Conservation (phyloP, 2,797 vertebrate genomes). For the Menidia menidia region DNA sequence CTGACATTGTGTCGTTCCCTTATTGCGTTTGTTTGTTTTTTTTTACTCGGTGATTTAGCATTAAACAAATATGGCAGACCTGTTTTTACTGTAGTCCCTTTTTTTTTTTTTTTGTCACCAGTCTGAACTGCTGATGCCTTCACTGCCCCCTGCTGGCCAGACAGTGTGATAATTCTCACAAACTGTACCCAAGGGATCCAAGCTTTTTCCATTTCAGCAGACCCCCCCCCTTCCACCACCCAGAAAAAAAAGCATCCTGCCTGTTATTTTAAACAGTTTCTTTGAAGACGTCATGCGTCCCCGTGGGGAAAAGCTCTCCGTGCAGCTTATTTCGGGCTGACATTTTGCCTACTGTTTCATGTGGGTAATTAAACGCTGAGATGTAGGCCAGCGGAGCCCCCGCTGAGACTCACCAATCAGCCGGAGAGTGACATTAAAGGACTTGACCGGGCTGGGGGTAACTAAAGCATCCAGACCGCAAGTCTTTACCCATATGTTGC, state of each 20-base stretch:
- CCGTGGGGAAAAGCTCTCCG: conserved; percentile 26
- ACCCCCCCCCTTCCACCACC: not conserved
- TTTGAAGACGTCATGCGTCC: conserved; percentile 13
- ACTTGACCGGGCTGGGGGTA: conserved; percentile 2
- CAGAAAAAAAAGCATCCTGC: not conserved
- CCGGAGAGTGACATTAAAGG: conserved; percentile 24
- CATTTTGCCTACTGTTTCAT: conserved; percentile 74
- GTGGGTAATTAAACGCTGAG: conserved; percentile 71
- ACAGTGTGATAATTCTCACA: not conserved
- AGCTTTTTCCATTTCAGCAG: not conserved
- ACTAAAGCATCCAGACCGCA: conserved; percentile 15
- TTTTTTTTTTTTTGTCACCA: too few relatives aligned
- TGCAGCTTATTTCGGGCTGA: conserved; percentile 65
- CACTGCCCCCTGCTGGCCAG: conserved; percentile 42
- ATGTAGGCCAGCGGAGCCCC: conserved; percentile 53
- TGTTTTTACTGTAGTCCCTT: conserved; percentile 31
- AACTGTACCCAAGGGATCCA: not conserved
- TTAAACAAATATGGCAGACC: conserved; percentile 64
- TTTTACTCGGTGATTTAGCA: conserved; percentile 64
- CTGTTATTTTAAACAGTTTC: conserved; percentile 21
- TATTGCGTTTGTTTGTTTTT: not conserved
- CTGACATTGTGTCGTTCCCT: conserved; percentile 33
- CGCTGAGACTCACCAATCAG: conserved; percentile 39
- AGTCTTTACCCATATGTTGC: not conserved
- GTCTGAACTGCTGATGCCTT: not conserved